phyloP scores from a whole-genome alignment of 1,140 invertebrate species.

The Pachypeltis micranthus region DNA sequence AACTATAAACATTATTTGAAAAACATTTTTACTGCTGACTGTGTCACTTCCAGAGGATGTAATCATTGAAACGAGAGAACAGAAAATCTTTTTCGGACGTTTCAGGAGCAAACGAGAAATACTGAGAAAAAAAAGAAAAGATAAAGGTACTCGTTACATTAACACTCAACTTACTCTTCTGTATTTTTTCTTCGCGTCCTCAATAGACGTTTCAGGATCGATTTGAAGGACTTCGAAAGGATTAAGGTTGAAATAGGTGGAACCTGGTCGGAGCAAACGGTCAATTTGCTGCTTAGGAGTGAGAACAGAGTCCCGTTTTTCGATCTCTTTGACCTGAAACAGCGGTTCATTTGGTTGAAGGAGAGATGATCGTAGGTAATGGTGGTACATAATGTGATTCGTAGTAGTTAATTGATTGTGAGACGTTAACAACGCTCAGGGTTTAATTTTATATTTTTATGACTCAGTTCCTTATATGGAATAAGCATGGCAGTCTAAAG shows the following conservation, averaged over 20 bases:
- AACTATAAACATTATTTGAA: no score
- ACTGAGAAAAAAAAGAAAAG: no score
- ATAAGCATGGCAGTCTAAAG: background rate
- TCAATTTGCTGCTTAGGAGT: conserved; percentile 94
- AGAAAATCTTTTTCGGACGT: no score
- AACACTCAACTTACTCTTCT: conserved; percentile 58
- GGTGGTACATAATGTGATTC: background rate
- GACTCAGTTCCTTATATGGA: background rate
- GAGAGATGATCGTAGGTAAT: background rate
- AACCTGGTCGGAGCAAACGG: conserved; percentile 77
- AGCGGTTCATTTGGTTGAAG: background rate
- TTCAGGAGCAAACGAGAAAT: no score
- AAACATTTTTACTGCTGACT: no score
- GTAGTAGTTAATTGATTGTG: background rate
- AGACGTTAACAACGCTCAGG: background rate
- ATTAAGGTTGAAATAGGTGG: conserved; percentile 93
- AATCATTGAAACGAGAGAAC: no score
- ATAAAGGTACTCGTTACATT: background rate
- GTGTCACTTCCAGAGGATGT: no score
- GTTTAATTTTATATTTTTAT: background rate
- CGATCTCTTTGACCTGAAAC: conserved; percentile 83
- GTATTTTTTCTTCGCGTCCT: conserved; percentile 95
- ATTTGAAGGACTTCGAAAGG: conserved; percentile 92
- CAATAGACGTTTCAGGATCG: conserved; percentile 74
- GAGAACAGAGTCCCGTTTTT: conserved; percentile 78